Base-by-base conservation (phyloP, 1,140 invertebrate genomes). In the Thalassaphorura encarpata region DNA sequence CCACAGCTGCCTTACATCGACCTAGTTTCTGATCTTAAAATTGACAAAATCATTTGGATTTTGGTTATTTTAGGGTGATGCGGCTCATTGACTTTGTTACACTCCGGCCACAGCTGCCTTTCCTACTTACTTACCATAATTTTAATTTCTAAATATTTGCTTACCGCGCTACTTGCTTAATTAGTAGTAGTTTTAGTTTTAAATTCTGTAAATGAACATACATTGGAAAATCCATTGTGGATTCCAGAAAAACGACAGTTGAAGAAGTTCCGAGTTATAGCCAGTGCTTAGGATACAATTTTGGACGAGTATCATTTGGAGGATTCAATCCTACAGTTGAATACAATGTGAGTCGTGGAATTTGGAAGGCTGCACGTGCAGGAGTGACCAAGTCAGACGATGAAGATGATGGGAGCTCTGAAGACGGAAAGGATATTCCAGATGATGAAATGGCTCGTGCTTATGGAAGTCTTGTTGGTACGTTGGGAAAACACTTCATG, bases 241-340 rank as follows among this genome's bases (percentile, higher is more conserved):
- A 62, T 57, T 61, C 69, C 73, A 54, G 59, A 81, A 77, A 27
- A 83, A 80, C 11, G 80, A 81, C 86, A 24, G 76, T 84, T 33
- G 84, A 90, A 73, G 56, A 62, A 43, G 29, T 59, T 26, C 76
- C 80, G 2, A 91, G 87, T 71, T 86, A 81, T 69, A 71, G 78
- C 11, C 78, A 78, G 52, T 88, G 85, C 67, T 83, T 86, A 68
- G 73, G 82, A 58, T 73, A 93, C 11, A 73, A 80, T 15, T 85
- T 85, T 67, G 89, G 89, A 5, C 75, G 89, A 64, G 71, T 89
- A 42, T 92, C 89, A 56, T 94, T 82, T 70, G 81, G 83, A 64
- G 89, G 89, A 13, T 89, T 88, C 78, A 94, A 94, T 74, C 85
- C 85, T 36, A 85, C 86, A 71, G 80, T 93, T 60, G 89, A 94